Conservation (phyloP, 2,113 vertebrate genomes). For the Litocranius walleri region DNA sequence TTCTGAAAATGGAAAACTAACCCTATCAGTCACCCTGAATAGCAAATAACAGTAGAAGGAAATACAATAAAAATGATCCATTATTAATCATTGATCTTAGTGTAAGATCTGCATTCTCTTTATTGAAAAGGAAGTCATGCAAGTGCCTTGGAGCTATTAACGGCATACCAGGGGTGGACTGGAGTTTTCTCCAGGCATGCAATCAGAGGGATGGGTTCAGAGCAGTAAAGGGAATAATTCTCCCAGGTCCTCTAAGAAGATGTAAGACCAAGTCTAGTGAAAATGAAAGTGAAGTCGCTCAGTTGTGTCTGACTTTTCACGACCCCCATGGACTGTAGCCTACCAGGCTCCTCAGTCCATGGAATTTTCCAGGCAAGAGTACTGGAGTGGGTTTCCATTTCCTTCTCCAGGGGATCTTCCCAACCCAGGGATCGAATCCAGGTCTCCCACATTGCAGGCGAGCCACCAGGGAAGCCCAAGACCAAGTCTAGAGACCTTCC, state of each 20-base stretch:
- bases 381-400: not conserved
- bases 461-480: not conserved
- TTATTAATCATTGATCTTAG: not conserved
- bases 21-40: not conserved
- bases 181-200: not conserved
- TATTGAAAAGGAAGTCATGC: not conserved
- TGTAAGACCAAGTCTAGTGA: not conserved
- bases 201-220: not conserved
- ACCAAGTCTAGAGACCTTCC: not conserved
- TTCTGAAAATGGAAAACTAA: not conserved
- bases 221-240: not conserved
- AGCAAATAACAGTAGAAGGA: not conserved
- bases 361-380: not conserved
- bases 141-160: not conserved
- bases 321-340: not conserved
- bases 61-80: not conserved
- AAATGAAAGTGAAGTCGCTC: not conserved
- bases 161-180: not conserved
- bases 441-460: not conserved
- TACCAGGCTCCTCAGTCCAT: not conserved
- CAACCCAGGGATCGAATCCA: fast-evolving
- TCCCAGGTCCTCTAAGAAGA: not conserved
- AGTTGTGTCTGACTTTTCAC: not conserved
- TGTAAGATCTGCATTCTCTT: not conserved
- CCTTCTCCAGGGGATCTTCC: not conserved